These are phyloP conservation scores for Neria commutata DNA, from an alignment of 2,888 invertebrate genomes.

Conservation along the genomic window DNA sequence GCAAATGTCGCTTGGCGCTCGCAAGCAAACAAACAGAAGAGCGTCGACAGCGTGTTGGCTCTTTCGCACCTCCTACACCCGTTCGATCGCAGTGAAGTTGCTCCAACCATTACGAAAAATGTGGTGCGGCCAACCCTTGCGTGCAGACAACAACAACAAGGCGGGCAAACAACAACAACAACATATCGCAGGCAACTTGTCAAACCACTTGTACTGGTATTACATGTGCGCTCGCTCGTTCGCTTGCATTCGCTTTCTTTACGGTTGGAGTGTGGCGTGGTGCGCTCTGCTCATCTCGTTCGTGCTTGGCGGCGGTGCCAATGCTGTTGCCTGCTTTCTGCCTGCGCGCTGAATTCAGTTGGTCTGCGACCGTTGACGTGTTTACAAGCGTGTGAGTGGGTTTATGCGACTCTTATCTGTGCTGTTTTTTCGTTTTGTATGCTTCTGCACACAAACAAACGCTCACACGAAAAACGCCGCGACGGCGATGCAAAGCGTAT, in stretches of 20 bases:
- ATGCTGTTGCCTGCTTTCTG: slow-evolving; percentile 28
- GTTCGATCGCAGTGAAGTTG: too few relatives aligned
- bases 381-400: slow-evolving; percentile 38
- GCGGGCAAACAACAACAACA: slow-evolving; percentile 8
- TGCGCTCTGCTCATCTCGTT: slow-evolving; percentile 45
- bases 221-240: too few relatives aligned
- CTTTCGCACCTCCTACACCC: neutral
- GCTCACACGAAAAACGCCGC: too few relatives aligned
- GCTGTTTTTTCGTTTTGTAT: slow-evolving; percentile 4
- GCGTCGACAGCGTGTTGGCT: neutral
- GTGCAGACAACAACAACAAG: slow-evolving; percentile 20
- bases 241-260: slow-evolving; percentile 35
- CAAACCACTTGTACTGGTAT: slow-evolving; percentile 29
- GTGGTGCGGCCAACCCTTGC: slow-evolving; percentile 13
- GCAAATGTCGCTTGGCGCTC: slow-evolving; percentile 34
- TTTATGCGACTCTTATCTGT: slow-evolving; percentile 34
- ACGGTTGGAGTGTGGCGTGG: slow-evolving; percentile 6
- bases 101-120: slow-evolving; percentile 12
- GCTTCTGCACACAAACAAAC: too few relatives aligned
- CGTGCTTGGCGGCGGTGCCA: too few relatives aligned
- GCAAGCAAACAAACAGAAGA: slow-evolving; percentile 27
- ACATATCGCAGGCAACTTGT: slow-evolving; percentile 20
- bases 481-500: too few relatives aligned
- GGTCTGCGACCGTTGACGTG: slow-evolving; percentile 62
- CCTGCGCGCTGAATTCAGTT: slow-evolving; percentile 52